These are phyloP conservation scores for fruit fly (Drosophila melanogaster) DNA, from an alignment of 1,140 invertebrate genomes.

Conservation along the genomic window Release_6_plus_ISO1_MT NT_037436.4:8276001-8276500, in stretches of 20 bases:
- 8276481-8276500: conserved; percentile 93
- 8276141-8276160: conserved; percentile 91
- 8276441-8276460: conserved; percentile 95
- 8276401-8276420: conserved; percentile 93
- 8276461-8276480: conserved; percentile 93
- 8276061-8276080: conserved; percentile 93
- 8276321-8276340: conserved; percentile 83
- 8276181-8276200: conserved; percentile 93
- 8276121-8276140: conserved; percentile 94
- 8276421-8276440: conserved; percentile 96
- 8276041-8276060: conserved; percentile 90
- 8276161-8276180: conserved; percentile 95
- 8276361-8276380: conserved; percentile 88
- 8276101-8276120: conserved; percentile 94
- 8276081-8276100: conserved; percentile 94
- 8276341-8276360: conserved; percentile 90
- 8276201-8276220: conserved; percentile 94
- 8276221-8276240: conserved; percentile 95
- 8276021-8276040: conserved; percentile 91
- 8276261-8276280: conserved; percentile 96
- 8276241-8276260: conserved; percentile 93
- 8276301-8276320: conserved; percentile 84
- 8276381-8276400: conserved; percentile 87
- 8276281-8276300: conserved; percentile 96
- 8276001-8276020: conserved; percentile 86